These are phyloP conservation scores for Cordilura impudica DNA, from an alignment of 2,888 invertebrate species.

Conservation along the genomic window DNA sequence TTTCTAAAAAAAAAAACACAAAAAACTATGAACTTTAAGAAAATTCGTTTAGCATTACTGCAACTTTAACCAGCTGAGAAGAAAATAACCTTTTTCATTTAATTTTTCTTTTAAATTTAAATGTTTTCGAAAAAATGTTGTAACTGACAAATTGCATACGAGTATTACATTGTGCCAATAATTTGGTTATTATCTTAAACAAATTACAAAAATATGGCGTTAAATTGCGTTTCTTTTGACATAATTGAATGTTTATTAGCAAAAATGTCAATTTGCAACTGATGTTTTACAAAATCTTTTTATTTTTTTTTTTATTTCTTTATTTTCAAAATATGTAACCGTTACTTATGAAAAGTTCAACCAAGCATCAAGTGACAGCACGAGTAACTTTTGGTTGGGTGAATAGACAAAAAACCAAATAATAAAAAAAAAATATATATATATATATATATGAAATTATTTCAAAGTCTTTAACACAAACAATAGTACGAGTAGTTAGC, in stretches of 20 bases:
- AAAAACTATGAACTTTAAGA: neutral
- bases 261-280: constrained; percentile 34
- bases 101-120: neutral
- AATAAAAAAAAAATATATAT: no score
- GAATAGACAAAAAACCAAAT: neutral
- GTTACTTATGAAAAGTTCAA: neutral
- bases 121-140: constrained; percentile 19
- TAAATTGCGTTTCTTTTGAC: neutral
- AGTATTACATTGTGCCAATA: neutral
- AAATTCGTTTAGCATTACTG: neutral
- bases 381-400: constrained; percentile 32
- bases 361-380: constrained; percentile 40
- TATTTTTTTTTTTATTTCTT: neutral
- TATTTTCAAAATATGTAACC: neutral
- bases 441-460: neutral
- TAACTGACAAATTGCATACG: constrained; percentile 5
- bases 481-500: neutral
- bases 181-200: neutral
- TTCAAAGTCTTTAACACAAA: constrained; percentile 31
- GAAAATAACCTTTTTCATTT: constrained; percentile 7
- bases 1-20: neutral
- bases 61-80: neutral
- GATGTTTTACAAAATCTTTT: constrained; percentile 19
- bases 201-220: neutral
- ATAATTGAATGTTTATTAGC: constrained; percentile 4